Percentiles rank a stretch among this genome's conserved stretches.
Evolutionary conservation across 2,888 invertebrate species (phyloP).

Genomic region (Loripinus fragilis): DNA sequence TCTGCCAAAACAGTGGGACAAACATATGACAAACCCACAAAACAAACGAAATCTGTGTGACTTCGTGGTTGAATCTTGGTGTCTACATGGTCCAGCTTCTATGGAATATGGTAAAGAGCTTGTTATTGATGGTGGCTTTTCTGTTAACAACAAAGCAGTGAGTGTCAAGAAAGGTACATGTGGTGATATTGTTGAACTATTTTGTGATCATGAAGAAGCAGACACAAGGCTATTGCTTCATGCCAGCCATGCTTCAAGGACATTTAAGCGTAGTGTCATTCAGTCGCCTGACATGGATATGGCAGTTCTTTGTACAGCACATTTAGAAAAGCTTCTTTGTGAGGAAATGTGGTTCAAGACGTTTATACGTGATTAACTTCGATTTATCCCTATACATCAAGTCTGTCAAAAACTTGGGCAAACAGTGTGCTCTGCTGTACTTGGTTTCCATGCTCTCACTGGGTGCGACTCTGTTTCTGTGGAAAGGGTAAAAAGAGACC

Average conservation of each 20-base stretch:
- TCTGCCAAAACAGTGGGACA: not conserved
- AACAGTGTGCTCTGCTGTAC: too few relatives aligned
- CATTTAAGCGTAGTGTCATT: not conserved
- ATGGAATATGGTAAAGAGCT: too few relatives aligned
- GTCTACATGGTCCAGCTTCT: too few relatives aligned
- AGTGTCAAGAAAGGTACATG: not conserved
- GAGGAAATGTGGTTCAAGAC: not conserved
- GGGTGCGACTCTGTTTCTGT: too few relatives aligned
- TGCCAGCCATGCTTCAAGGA: not conserved
- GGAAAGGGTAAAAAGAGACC: too few relatives aligned
- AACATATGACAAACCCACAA: too few relatives aligned
- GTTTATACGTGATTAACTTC: not conserved
- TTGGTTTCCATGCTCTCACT: too few relatives aligned
- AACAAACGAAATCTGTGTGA: too few relatives aligned
- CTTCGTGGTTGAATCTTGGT: too few relatives aligned
- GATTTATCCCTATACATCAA: not conserved
- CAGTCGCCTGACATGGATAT: not conserved
- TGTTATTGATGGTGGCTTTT: too few relatives aligned
- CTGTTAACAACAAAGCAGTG: too few relatives aligned
- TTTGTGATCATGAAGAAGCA: not conserved
- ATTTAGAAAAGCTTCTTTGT: not conserved
- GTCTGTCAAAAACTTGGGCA: not conserved
- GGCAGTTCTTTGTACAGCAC: not conserved
- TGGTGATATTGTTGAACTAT: not conserved
- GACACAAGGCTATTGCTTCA: not conserved